These are phyloP conservation scores for Notarius quadriscutis DNA, from an alignment of 2,113 vertebrate species.

Conservation along the genomic window DNA sequence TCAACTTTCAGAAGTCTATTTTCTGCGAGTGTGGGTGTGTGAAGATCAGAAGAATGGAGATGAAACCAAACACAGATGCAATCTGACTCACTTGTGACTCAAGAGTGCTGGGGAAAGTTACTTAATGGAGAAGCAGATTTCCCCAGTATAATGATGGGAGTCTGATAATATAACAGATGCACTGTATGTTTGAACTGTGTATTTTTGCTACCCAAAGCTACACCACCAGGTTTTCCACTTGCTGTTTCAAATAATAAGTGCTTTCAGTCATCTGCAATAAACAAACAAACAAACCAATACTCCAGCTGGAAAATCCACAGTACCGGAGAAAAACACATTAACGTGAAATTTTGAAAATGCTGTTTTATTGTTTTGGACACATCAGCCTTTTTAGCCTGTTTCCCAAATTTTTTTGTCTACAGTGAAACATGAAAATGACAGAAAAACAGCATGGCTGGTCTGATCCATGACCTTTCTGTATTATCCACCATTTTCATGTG, in stretches of 20 bases:
- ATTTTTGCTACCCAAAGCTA: background rate
- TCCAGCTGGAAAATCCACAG: background rate
- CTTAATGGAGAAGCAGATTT: constrained; percentile 28
- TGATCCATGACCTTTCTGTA: background rate
- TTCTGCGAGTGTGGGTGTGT: constrained; percentile 25
- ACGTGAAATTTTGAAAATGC: background rate
- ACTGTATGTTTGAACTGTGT: background rate
- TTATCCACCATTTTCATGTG: background rate
- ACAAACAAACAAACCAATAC: background rate
- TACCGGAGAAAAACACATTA: background rate
- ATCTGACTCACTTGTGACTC: constrained; percentile 9
- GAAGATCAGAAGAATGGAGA: constrained; percentile 39
- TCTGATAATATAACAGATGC: background rate
- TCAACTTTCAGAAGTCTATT: background rate
- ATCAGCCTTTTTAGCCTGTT: background rate
- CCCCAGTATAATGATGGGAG: background rate
- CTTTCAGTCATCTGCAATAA: background rate
- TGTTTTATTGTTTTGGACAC: background rate
- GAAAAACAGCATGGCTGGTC: background rate
- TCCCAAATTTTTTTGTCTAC: background rate
- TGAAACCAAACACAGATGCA: constrained; percentile 29
- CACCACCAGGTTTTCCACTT: background rate
- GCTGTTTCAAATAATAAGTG: background rate
- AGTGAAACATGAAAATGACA: background rate
- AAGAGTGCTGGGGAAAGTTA: background rate